Base-by-base conservation (phyloP, 2,797 vertebrate genomes). In the Phrynocephalus vlangalii region DNA sequence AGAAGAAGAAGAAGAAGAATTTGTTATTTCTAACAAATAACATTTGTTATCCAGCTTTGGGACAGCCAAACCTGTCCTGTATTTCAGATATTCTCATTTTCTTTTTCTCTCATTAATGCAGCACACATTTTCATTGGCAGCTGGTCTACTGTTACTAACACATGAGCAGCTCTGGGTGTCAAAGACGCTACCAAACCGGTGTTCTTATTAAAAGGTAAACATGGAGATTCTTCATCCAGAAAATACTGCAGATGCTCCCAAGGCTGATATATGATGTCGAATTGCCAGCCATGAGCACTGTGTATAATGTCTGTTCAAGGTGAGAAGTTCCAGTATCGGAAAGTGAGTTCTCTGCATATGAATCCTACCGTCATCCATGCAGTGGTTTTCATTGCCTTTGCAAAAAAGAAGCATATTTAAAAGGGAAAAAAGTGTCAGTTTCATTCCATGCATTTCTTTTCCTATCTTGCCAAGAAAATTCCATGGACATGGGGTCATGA, bases 191-290 rank as follows among this genome's bases (percentile, higher is more conserved):
- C 85, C 67, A 75, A 38, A 7, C 71, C 50, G 3, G 30, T 50
- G 48, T 26, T 87, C 52, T 93, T 83, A 76, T 79, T 85, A 88
- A 20, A 63, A 24, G 11, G 68, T 26, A 87, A 86, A 87, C 6
- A 16, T 0, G 5, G 68, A 91, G 67, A 30, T 88, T 93, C 50
- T 89, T 93, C 87, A 89, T 88, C 84, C 91, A 90, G 90, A 93
- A 93, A 93, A 90, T 80, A 56, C 79, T 78, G 85, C 92, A 92
- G 85, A 83, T 92, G 90, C 84, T 91, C 75, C 86, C 3, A 0
- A 26, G 0, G 0, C 30, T 2, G 0, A 30, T 38, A 60, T 81
- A 90, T 84, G 87, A 84, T 18, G 78, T 83, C 68, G 70, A 86
- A 90, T 52, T 6, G 76, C 67, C 82, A 82, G 44, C 68, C 85